A percentile compares a stretch with the other conserved stretches of the same genome.
Conservation (phyloP, 2,888 invertebrate species). For the Drosophila lutescens region DNA sequence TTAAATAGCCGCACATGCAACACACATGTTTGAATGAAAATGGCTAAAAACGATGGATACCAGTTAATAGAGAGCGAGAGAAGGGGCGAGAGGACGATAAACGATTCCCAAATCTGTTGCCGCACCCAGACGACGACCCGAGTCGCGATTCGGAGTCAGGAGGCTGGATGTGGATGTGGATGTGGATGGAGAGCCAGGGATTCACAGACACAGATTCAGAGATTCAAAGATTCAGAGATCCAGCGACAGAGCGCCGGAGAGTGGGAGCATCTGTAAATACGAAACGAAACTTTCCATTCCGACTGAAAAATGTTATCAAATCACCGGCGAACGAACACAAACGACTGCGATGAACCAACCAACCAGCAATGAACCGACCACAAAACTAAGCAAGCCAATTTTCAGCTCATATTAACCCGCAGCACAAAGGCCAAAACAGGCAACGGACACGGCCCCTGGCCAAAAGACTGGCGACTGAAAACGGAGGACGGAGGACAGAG, state of each 20-base stretch:
- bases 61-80: constrained; percentile 28
- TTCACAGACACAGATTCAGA: constrained; percentile 14
- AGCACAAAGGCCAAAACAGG: constrained; percentile 75
- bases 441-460: constrained; percentile 63
- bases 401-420: constrained; percentile 80
- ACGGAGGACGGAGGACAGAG: neutral
- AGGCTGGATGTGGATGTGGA: neutral
- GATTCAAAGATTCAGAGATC: constrained; percentile 5
- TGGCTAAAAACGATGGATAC: constrained; percentile 38
- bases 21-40: constrained; percentile 44
- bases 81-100: constrained; percentile 26
- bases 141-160: constrained; percentile 18
- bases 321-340: constrained; percentile 68
- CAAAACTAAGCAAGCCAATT: constrained; percentile 79
- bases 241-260: constrained; percentile 18
- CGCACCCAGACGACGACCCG: constrained; percentile 35
- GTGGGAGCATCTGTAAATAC: constrained; percentile 49
- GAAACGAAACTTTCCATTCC: constrained; percentile 68
- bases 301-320: constrained; percentile 77
- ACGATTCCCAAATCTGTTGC: constrained; percentile 48
- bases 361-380: constrained; percentile 48
- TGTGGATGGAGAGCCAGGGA: constrained; percentile 9
- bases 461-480: constrained; percentile 41
- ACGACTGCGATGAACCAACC: constrained; percentile 50
- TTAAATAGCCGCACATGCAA: constrained; percentile 23